Percentiles rank a stretch among this genome's conserved stretches.
Conservation (phyloP, 1,140 invertebrate genomes). For the Oedothorax gibbosus region DNA sequence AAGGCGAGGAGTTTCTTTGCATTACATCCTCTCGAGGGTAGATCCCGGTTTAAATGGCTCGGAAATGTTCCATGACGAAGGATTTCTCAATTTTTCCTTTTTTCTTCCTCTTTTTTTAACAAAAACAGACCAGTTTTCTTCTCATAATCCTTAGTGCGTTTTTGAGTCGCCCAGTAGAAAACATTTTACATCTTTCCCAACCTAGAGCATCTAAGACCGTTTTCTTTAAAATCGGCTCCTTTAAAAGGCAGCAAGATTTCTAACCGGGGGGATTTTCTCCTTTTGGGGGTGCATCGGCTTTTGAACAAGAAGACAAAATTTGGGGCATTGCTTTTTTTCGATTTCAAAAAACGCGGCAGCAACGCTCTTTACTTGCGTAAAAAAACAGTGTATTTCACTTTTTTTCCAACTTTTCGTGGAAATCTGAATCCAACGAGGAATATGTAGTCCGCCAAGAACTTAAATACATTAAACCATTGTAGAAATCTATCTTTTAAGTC, state of each 20-base stretch:
- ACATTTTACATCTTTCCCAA: not conserved
- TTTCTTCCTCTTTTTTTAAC: not conserved
- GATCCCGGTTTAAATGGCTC: not conserved
- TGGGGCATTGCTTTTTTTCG: not conserved
- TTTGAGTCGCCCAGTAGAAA: not conserved
- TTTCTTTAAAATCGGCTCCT: not conserved
- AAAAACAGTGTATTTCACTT: constrained; percentile 12
- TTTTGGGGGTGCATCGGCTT: not conserved
- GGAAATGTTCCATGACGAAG: not conserved
- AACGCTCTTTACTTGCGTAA: not conserved
- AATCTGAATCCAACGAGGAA: too few species aligned
- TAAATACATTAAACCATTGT: too few species aligned
- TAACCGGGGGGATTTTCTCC: not conserved
- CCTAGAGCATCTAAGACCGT: not conserved
- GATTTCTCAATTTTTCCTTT: constrained; percentile 7
- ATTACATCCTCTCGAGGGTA: not conserved
- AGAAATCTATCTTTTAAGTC: too few species aligned
- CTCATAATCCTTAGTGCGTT: not conserved
- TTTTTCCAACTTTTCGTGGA: too few species aligned
- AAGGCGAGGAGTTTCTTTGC: not conserved
- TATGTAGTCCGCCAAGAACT: too few species aligned
- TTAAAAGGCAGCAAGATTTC: not conserved
- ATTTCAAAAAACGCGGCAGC: not conserved
- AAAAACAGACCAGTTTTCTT: not conserved
- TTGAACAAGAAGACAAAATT: not conserved